Conservation (phyloP, 2,797 vertebrate genomes). For the Lagocephalus sceleratus region DNA sequence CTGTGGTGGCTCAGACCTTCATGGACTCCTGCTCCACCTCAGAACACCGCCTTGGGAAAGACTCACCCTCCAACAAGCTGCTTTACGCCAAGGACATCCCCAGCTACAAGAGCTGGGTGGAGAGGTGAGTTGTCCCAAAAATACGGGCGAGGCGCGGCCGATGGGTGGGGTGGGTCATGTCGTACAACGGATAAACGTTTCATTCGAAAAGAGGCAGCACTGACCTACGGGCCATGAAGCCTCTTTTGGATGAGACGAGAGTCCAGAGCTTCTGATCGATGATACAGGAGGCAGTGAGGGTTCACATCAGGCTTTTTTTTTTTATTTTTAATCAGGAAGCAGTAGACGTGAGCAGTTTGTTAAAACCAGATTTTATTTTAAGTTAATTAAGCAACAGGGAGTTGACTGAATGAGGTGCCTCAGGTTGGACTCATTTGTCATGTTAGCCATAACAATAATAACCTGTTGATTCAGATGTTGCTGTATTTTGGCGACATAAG, state of each 20-base stretch:
- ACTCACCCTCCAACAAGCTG: slow-evolving; percentile 97
- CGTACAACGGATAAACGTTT: slow-evolving; percentile 31
- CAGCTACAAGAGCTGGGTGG: slow-evolving; percentile 98
- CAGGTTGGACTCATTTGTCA: too few relatives aligned
- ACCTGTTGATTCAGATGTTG: too few relatives aligned
- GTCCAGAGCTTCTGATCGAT: slow-evolving; percentile 38
- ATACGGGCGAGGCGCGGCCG: slow-evolving; percentile 12
- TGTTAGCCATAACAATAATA: too few relatives aligned
- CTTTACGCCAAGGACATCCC: slow-evolving; percentile 99
- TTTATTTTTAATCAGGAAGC: too few relatives aligned
- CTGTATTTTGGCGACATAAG: too few relatives aligned
- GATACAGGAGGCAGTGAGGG: slow-evolving; percentile 4
- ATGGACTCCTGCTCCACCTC: slow-evolving; percentile 99
- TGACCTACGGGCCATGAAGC: slow-evolving; percentile 59
- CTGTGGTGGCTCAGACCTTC: slow-evolving; percentile 96
- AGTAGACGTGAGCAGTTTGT: too few relatives aligned
- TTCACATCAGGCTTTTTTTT: not conserved
- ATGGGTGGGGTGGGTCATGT: slow-evolving; percentile 21
- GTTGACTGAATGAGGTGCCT: too few relatives aligned
- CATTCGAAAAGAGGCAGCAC: slow-evolving; percentile 27
- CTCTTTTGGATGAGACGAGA: slow-evolving; percentile 47
- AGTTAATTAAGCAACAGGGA: too few relatives aligned
- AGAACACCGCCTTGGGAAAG: slow-evolving; percentile 96
- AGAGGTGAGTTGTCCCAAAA: slow-evolving; percentile 73
- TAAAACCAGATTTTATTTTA: too few relatives aligned